A percentile compares a stretch with the other conserved stretches of the same genome.
Evolutionary conservation across 2,888 invertebrate species (phyloP).

Genomic region (Catotricha subobsoleta): DNA sequence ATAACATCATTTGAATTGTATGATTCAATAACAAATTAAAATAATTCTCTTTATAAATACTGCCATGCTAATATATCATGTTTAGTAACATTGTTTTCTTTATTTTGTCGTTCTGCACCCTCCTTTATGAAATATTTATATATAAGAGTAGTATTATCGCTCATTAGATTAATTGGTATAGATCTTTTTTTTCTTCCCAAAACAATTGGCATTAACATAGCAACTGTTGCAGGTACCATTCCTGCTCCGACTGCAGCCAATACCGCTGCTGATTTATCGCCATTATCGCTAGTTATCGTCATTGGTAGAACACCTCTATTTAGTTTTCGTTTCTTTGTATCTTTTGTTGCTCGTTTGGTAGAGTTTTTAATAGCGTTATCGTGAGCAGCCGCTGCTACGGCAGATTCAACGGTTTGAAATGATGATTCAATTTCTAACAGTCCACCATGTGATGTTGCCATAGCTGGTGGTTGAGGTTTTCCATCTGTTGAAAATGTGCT

Average conservation of each 20-base stretch:
- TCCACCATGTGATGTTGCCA: constrained; percentile 54
- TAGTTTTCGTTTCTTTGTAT: not conserved
- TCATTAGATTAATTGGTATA: not conserved
- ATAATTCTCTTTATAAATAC: too few relatives aligned
- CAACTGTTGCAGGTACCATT: constrained; percentile 64
- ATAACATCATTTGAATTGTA: too few relatives aligned
- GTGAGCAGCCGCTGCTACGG: constrained; percentile 26
- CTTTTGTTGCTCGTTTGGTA: constrained; percentile 12
- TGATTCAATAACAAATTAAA: too few relatives aligned
- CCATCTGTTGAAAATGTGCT: constrained; percentile 25
- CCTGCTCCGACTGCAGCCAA: constrained; percentile 41
- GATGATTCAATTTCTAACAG: constrained; percentile 55
- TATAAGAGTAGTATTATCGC: not conserved
- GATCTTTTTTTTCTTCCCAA: constrained; percentile 34
- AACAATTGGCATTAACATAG: constrained; percentile 62
- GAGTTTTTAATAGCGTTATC: constrained; percentile 14
- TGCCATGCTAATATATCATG: too few relatives aligned
- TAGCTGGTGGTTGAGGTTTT: constrained; percentile 28
- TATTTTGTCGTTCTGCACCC: not conserved
- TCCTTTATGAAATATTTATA: too few relatives aligned
- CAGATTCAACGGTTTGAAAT: constrained; percentile 49
- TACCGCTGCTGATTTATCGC: constrained; percentile 14
- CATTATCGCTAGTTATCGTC: constrained; percentile 5
- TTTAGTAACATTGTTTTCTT: too few relatives aligned
- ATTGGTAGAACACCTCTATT: constrained; percentile 2